phyloP scores from a whole-genome alignment of 1,140 invertebrate species.

The Eurosta solidaginis region DNA sequence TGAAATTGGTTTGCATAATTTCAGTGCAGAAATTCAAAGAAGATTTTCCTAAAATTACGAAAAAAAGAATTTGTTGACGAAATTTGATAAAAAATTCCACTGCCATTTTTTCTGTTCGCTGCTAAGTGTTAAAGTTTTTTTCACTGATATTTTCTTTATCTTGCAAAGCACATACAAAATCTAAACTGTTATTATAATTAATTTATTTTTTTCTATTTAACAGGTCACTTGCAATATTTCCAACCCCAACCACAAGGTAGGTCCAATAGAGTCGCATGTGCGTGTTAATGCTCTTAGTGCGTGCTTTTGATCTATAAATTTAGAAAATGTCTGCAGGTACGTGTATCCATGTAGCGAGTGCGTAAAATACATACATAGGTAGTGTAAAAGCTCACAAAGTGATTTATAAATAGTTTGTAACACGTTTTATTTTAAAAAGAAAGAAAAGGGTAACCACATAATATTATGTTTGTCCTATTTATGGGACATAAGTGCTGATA shows the following conservation, averaged over 20 bases:
- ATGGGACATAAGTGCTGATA: background rate
- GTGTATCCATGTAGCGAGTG: background rate
- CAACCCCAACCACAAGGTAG: background rate
- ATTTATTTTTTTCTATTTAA: background rate
- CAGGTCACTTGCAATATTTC: background rate
- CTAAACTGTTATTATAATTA: no score
- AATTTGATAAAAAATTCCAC: no score
- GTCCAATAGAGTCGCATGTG: background rate
- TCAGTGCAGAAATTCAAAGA: no score
- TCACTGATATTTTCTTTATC: no score
- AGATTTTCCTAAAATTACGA: no score
- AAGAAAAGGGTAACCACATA: no score
- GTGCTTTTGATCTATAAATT: constrained; percentile 24
- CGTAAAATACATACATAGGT: background rate
- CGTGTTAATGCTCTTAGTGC: background rate
- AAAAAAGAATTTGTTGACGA: no score
- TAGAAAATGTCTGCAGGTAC: background rate
- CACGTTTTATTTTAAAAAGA: no score
- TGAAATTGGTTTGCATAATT: no score
- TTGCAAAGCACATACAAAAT: no score
- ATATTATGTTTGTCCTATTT: background rate
- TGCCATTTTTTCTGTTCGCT: no score
- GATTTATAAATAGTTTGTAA: background rate
- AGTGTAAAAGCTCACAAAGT: background rate
- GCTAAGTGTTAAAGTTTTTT: no score